Evolutionary conservation across 1,140 invertebrate species (phyloP), one percentile per base, ranked within the genome.

Genomic region (Araneus ventricosus): DNA sequence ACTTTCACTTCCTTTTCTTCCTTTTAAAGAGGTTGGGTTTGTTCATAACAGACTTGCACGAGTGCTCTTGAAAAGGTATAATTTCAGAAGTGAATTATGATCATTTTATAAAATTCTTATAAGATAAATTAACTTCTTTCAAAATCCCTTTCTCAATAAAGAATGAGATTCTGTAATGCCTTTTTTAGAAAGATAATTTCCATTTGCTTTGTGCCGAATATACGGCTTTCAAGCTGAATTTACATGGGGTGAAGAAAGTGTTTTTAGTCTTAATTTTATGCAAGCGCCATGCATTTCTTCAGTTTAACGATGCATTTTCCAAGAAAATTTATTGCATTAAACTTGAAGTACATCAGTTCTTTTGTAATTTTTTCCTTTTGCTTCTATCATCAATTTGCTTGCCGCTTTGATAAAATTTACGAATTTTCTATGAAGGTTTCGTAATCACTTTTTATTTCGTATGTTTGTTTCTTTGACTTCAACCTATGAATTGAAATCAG

Each of bases 331-430:
- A 67, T 67, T 67, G 10, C n/a, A n/a, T 67, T 67, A 67, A 67
- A 67, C 7, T 67, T n/a, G 7, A 67, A 67, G 10, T 67, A n/a
- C 63, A 67, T 10, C 5, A 67, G 3, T n/a, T n/a, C 24, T 67
- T 67, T 67, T 67, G 63, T 61, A 67, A 67, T 67, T 67, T 27
- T 67, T 67, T 67, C 27, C 63, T 67, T 67, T 67, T 67, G 63
- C 27, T 24, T n/a, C 1, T 24, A 30, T n/a, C n/a, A n/a, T 67
- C 63, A 67, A 27, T 27, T 67, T n/a, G 24, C 27, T 1, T 7
- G n/a, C 5, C 27, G 63, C n/a, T 30, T 67, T n/a, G n/a, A 67
- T 67, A 67, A 27, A 7, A n/a, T 22, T 59, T 30, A 24, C 1
- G n/a, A 27, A 67, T 67, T 27, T 67, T 24, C n/a, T 30, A 27